A percentile compares a stretch with the other conserved stretches of the same genome.
Conservation (phyloP, 2,888 invertebrate genomes). For the Dynastes hyllus region DNA sequence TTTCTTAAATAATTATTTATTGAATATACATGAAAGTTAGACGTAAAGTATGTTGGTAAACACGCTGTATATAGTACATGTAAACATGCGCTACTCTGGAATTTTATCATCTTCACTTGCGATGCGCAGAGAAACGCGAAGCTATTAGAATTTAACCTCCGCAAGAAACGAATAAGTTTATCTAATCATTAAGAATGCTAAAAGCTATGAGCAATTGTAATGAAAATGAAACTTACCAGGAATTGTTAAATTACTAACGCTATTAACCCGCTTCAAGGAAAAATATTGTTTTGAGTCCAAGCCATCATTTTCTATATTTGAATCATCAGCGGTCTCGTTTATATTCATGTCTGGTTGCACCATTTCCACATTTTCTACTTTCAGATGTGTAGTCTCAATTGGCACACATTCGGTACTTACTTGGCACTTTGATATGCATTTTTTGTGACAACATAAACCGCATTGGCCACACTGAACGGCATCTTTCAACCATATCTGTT, state of each 20-base stretch:
- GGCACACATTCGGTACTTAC: slow-evolving; percentile 77
- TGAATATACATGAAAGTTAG: no score
- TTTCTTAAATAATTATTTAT: no score
- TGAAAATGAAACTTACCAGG: slow-evolving; percentile 72
- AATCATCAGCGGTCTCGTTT: slow-evolving; percentile 68
- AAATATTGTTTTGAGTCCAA: slow-evolving; percentile 66
- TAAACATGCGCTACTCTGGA: no score
- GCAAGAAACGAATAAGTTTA: no score
- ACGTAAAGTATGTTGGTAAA: no score
- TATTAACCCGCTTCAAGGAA: slow-evolving; percentile 81
- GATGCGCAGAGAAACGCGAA: no score
- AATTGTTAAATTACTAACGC: slow-evolving; percentile 80
- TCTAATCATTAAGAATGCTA: no score
- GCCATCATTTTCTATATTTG: slow-evolving; percentile 57
- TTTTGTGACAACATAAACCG: slow-evolving; percentile 95
- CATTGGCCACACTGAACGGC: slow-evolving; percentile 94
- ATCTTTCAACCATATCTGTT: slow-evolving; percentile 95
- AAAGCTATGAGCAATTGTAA: background rate
- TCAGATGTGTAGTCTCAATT: slow-evolving; percentile 57
- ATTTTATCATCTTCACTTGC: no score
- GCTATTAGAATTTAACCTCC: no score
- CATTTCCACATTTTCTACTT: slow-evolving; percentile 60
- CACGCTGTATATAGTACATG: no score
- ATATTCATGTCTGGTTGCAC: slow-evolving; percentile 72
- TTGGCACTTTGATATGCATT: slow-evolving; percentile 92